These are phyloP conservation scores for Myotis yumanensis DNA, from an alignment of 2,113 vertebrate species.

Conservation along the genomic window DNA sequence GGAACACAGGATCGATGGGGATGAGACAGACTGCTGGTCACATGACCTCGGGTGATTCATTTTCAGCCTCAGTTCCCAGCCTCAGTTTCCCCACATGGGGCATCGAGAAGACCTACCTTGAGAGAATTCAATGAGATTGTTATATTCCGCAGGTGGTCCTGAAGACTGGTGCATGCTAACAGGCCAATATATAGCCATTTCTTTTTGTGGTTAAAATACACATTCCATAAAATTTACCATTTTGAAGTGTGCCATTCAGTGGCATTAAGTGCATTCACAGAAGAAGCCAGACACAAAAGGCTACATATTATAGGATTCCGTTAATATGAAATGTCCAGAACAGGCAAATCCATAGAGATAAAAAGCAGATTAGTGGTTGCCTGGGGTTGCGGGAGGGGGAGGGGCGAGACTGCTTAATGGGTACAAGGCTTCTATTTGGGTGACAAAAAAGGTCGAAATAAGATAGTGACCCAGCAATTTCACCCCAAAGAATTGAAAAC, in stretches of 20 bases:
- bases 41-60: neutral
- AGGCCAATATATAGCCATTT: neutral
- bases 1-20: neutral
- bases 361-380: neutral
- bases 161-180: neutral
- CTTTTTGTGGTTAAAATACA: neutral
- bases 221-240: neutral
- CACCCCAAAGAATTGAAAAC: neutral
- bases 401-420: neutral
- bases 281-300: neutral
- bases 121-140: neutral
- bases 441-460: neutral
- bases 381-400: fast-evolving
- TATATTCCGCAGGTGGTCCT: neutral
- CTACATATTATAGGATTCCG: no score
- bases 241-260: neutral
- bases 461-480: neutral
- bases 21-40: neutral
- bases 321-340: neutral
- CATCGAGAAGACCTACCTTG: neutral
- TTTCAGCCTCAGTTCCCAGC: no score
- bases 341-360: neutral
- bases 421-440: neutral
- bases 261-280: neutral
- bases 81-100: neutral